phyloP scores from a whole-genome alignment of 2,797 vertebrate species.

The Graptemys geographica region DNA sequence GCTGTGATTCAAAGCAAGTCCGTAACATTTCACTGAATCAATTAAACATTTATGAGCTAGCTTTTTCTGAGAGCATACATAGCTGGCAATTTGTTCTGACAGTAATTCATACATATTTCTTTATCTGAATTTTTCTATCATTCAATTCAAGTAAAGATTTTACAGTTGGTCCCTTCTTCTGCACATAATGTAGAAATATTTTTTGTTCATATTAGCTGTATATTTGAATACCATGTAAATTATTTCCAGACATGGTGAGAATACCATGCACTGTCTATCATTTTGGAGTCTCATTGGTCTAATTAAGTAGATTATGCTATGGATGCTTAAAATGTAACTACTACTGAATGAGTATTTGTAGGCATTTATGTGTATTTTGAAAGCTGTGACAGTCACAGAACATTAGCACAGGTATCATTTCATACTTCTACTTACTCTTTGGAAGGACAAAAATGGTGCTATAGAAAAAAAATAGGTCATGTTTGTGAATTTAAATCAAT shows the following conservation, averaged over 20 bases:
- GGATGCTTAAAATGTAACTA: neutral
- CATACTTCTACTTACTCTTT: conserved; percentile 19
- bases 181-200: neutral
- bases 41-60: neutral
- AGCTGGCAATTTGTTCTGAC: neutral
- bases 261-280: neutral
- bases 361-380: conserved; percentile 5
- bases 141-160: neutral
- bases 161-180: neutral
- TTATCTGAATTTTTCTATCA: neutral
- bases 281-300: conserved; percentile 1
- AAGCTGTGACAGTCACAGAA: neutral
- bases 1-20: neutral
- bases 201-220: neutral
- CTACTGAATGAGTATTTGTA: conserved; percentile 10
- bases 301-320: conserved; percentile 14
- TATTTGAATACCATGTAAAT: neutral
- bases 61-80: neutral
- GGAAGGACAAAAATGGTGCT: neutral
- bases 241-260: conserved; percentile 11
- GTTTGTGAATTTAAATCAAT: neutral
- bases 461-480: neutral
- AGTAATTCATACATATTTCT: neutral
- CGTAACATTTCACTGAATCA: neutral
- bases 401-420: conserved; percentile 6